phyloP scores from a whole-genome alignment of 2,113 vertebrate genomes.

The Penelope pileata region DNA sequence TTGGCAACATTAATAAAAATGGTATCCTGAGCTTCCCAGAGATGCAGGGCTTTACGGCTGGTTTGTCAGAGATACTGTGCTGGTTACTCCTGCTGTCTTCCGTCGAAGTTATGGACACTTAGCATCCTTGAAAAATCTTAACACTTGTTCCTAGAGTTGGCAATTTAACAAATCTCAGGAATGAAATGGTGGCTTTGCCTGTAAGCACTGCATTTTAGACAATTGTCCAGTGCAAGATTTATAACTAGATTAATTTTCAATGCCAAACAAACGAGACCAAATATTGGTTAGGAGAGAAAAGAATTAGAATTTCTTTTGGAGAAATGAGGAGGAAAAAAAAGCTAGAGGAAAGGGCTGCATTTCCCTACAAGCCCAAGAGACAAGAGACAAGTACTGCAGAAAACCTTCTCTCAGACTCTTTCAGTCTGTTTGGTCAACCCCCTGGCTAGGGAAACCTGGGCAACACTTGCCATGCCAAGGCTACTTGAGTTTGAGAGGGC shows the following conservation, averaged over 20 bases:
- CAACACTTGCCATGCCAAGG: rapidly evolving
- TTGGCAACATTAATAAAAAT: neutral
- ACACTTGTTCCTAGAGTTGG: too few relatives aligned
- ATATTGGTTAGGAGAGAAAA: conserved; percentile 12
- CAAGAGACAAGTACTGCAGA: neutral
- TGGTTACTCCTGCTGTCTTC: conserved; percentile 32
- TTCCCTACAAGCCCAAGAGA: neutral
- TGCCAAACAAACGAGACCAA: conserved; percentile 46
- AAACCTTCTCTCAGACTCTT: neutral
- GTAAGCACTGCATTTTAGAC: neutral
- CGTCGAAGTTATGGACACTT: neutral
- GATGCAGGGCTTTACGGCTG: neutral
- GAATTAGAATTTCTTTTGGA: conserved; percentile 30
- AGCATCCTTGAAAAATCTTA: conserved; percentile 43
- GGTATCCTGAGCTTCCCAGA: conserved; percentile 8
- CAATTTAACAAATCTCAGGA: too few relatives aligned
- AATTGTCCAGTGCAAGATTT: neutral
- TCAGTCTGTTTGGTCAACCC: neutral
- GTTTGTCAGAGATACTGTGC: conserved; percentile 1
- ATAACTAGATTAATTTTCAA: neutral
- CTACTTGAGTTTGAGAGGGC: neutral
- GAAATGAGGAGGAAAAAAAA: conserved; percentile 12
- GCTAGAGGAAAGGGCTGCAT: conserved; percentile 16
- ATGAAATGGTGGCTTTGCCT: neutral
- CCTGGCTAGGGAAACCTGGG: neutral